Conservation (phyloP, 2,113 vertebrate genomes). For the Holacanthus passer region DNA sequence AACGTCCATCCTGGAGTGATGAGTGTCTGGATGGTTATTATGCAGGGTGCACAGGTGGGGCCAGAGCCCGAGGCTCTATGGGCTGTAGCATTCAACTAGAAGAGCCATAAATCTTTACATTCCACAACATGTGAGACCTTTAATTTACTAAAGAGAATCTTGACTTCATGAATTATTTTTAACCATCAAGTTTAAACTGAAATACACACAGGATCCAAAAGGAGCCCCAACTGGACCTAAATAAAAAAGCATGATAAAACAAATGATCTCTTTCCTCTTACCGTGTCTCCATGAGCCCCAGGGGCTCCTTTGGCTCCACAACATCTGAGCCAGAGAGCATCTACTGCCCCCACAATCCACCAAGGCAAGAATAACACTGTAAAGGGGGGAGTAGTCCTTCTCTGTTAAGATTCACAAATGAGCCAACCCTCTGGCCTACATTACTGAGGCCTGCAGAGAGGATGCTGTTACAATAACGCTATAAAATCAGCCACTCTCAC, state of each 20-base stretch:
- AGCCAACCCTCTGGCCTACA: conserved; percentile 54
- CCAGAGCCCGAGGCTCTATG: conserved; percentile 39
- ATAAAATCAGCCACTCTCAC: conserved; percentile 5
- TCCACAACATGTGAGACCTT: conserved; percentile 44
- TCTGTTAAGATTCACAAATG: conserved; percentile 32
- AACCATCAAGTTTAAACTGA: not conserved
- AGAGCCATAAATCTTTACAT: conserved; percentile 53
- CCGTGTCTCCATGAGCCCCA: conserved; percentile 56
- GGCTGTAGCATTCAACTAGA: conserved; percentile 9
- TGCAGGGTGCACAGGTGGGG: conserved; percentile 38
- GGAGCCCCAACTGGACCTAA: not conserved
- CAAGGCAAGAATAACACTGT: conserved; percentile 56
- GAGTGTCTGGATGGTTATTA: conserved; percentile 17
- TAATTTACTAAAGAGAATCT: not conserved
- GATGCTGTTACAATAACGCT: conserved; percentile 21
- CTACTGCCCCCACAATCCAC: conserved; percentile 44
- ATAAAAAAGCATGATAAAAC: conserved; percentile 33
- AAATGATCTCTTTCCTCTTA: conserved; percentile 6
- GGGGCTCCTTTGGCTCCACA: conserved; percentile 57
- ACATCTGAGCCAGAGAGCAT: conserved; percentile 38
- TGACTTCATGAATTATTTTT: not conserved
- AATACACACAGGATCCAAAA: not conserved
- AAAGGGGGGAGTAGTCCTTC: conserved; percentile 30
- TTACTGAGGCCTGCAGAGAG: conserved; percentile 63
- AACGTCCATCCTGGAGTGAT: not conserved